phyloP scores from a whole-genome alignment of 1,140 invertebrate genomes.

The Phymorhynchus buccinoides region DNA sequence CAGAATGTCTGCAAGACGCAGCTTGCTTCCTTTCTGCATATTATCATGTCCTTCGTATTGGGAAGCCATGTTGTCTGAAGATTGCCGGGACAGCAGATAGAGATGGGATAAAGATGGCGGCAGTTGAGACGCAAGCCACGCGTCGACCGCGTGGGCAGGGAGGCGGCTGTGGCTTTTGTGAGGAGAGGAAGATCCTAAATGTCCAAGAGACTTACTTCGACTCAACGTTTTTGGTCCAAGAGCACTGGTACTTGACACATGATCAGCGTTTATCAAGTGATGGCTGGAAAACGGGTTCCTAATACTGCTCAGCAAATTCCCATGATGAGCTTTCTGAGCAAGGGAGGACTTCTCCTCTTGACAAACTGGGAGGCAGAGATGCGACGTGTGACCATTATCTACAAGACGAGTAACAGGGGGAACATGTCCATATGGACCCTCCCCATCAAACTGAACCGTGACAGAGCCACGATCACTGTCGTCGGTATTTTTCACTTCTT shows the following conservation, averaged over 20 bases:
- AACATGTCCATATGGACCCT: background rate
- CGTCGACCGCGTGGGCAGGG: background rate
- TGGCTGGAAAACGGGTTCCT: background rate
- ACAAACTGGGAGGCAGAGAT: background rate
- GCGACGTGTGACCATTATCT: background rate
- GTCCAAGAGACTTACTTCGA: background rate
- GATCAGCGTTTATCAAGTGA: background rate
- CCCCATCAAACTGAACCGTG: background rate
- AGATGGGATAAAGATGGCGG: background rate
- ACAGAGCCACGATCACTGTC: background rate
- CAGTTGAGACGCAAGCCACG: slow-evolving; percentile 2
- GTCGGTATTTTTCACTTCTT: background rate
- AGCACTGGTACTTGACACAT: background rate
- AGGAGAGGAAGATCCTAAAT: background rate
- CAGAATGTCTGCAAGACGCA: too few species aligned
- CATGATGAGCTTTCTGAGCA: background rate
- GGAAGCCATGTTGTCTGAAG: background rate
- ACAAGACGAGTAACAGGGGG: background rate
- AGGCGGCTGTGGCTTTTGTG: background rate
- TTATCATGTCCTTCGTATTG: background rate
- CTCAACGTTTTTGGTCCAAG: background rate
- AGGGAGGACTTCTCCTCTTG: background rate
- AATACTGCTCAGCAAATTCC: background rate
- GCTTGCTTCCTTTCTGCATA: background rate
- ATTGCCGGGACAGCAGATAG: background rate